Evolutionary conservation across 2,888 invertebrate species (phyloP).

Genomic region (Meteorus colon): DNA sequence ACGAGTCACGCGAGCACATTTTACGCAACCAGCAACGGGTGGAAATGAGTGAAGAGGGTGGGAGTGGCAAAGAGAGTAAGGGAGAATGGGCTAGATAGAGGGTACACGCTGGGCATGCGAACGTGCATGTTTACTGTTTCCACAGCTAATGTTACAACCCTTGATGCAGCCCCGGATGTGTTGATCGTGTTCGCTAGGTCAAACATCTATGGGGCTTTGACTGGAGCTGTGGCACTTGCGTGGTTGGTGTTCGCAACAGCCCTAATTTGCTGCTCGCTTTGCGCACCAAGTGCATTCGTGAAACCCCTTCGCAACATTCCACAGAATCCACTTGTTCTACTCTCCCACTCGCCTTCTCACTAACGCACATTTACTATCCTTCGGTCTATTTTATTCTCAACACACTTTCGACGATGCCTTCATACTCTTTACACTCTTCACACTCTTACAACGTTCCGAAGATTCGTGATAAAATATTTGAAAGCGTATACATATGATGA

Average conservation of each 20-base stretch:
- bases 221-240: conserved; percentile 49
- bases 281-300: conserved; percentile 18
- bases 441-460: too few relatives aligned
- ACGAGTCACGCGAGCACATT: conserved; percentile 54
- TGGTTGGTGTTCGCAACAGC: conserved; percentile 34
- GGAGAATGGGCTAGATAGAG: conserved; percentile 23
- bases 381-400: too few relatives aligned
- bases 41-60: neutral
- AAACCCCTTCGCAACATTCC: conserved; percentile 18
- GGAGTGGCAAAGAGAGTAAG: neutral
- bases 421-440: too few relatives aligned
- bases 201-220: conserved; percentile 64
- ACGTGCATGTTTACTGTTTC: conserved; percentile 61
- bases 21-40: conserved; percentile 5
- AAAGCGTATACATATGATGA: neutral
- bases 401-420: too few relatives aligned
- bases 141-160: conserved; percentile 61
- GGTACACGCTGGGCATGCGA: conserved; percentile 54
- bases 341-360: neutral
- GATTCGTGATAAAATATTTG: neutral
- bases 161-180: conserved; percentile 58
- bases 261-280: conserved; percentile 48
- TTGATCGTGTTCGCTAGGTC: conserved; percentile 61
- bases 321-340: neutral
- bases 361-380: too few relatives aligned